Evolutionary conservation across 1,140 invertebrate genomes (phyloP).

Genomic region (Cydia strobilella): DNA sequence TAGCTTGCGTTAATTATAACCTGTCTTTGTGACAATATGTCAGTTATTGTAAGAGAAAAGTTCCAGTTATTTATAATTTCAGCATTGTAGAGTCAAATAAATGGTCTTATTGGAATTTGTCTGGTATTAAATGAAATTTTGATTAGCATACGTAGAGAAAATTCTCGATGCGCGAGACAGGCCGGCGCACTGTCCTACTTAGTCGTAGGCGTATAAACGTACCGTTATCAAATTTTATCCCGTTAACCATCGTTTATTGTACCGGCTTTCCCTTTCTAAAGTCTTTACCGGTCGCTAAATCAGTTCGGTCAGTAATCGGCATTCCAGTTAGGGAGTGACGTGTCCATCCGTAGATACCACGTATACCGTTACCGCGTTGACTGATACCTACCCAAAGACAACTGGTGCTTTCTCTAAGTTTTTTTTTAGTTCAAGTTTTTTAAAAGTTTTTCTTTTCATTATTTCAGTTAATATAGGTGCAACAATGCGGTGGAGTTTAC

Average conservation of each 20-base stretch:
- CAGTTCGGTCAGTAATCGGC: background rate
- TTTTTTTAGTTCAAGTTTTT: slow-evolving; percentile 32
- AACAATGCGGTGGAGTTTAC: slow-evolving; percentile 78
- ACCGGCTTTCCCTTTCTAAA: slow-evolving; percentile 46
- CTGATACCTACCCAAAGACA: background rate
- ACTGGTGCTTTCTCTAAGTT: slow-evolving; percentile 30
- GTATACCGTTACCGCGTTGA: slow-evolving; percentile 14
- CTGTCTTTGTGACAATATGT: slow-evolving; percentile 11
- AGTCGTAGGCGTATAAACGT: slow-evolving; percentile 32
- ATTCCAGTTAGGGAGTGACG: slow-evolving; percentile 16
- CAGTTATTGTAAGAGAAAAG: background rate
- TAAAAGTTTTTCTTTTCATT: slow-evolving; percentile 42
- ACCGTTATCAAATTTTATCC: slow-evolving; percentile 48
- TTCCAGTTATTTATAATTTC: background rate
- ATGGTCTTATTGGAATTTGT: slow-evolving; percentile 13
- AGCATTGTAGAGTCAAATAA: background rate
- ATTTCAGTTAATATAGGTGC: slow-evolving; percentile 46
- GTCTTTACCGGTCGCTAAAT: slow-evolving; percentile 16
- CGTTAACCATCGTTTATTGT: slow-evolving; percentile 43
- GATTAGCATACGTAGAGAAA: slow-evolving; percentile 48
- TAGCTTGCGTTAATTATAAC: slow-evolving; percentile 30
- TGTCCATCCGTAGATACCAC: slow-evolving; percentile 15
- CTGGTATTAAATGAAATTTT: slow-evolving; percentile 5
- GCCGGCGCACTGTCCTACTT: slow-evolving; percentile 60
- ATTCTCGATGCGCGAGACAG: slow-evolving; percentile 58